Base-by-base conservation (phyloP, 2,888 invertebrate species). In the Uropetala carovei region DNA sequence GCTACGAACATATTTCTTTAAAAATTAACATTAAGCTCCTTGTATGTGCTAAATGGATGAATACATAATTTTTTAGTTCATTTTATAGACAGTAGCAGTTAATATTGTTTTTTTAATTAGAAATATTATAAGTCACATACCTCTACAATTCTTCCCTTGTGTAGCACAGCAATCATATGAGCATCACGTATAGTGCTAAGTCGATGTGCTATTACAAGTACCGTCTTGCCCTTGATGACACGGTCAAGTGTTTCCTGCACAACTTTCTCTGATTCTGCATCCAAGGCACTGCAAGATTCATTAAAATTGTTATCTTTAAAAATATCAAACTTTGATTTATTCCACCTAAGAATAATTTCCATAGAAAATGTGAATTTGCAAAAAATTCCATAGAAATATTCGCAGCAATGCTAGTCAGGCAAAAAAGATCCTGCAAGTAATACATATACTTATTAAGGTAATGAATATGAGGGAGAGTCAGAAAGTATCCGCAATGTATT, bases 141-240 rank as follows among this genome's bases (percentile, higher is more conserved):
- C 97, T 98, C 98, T 4, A 97, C 97, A 93, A 99, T 97, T 92
- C 96, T 96, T 60, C 99, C 99, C 94, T 97, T 97, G 93, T 97
- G 97, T 86, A 99, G 95, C 5, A 99, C 99, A 57, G 98, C 98
- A 93, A 99, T 99, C 18, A 98, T 94, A 94, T 99, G 98, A 0
- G 99, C 99, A 94, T 98, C 97, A 94, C 97, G 97, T 92, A 99
- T 97, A 0, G 99, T 99, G 64, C 98, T 98, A 92, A 99, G 95
- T 57, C 99, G 96, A 95, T 99, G 99, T 5, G 99, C 99, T 93
- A 99, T 99, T 0, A 99, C 97, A n/a, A 99, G 95, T 0, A 99
- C 99, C 0, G 99, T 99, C 92, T 99, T 96, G 2, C 98, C 98
- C 94, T 97, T 96, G 10, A 97, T 96, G 0, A 98, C 98, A 14